phyloP scores from a whole-genome alignment of 2,113 vertebrate species.

The Colinus virginianus region DNA sequence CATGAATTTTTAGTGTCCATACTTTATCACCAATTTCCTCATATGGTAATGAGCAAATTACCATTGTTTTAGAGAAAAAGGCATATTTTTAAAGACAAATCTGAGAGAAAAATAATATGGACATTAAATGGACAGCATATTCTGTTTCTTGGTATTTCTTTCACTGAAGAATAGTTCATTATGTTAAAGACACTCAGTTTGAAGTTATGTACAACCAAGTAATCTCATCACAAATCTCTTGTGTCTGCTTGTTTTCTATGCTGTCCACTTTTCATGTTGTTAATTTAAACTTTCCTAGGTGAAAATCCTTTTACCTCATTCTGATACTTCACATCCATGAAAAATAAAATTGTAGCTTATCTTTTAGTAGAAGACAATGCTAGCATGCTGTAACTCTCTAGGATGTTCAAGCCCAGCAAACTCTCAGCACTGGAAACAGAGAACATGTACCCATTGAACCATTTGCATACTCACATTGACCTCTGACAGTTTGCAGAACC shows the following conservation, averaged over 20 bases:
- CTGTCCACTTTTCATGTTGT: not conserved
- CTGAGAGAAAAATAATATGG: not conserved
- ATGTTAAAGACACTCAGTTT: not conserved
- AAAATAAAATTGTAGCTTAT: not conserved
- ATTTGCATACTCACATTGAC: not conserved
- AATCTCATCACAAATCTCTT: not conserved
- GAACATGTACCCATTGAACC: not conserved
- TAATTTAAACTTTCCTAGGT: not conserved
- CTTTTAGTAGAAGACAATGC: not conserved
- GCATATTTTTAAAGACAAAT: not conserved
- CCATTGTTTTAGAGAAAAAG: not conserved
- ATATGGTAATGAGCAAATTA: not conserved
- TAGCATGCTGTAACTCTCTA: not conserved
- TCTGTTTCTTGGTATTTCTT: not conserved
- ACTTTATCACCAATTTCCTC: not conserved
- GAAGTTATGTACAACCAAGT: not conserved
- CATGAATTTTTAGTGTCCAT: not conserved
- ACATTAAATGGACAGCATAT: not conserved
- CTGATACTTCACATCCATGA: not conserved
- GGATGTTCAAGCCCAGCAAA: not conserved
- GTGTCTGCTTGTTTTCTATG: not conserved
- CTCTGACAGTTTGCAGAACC: not conserved
- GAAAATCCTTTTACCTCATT: not conserved
- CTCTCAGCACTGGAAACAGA: not conserved
- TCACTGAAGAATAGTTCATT: not conserved